Evolutionary conservation across 2,888 invertebrate genomes (phyloP).

Genomic region (Diarsia dahlii): DNA sequence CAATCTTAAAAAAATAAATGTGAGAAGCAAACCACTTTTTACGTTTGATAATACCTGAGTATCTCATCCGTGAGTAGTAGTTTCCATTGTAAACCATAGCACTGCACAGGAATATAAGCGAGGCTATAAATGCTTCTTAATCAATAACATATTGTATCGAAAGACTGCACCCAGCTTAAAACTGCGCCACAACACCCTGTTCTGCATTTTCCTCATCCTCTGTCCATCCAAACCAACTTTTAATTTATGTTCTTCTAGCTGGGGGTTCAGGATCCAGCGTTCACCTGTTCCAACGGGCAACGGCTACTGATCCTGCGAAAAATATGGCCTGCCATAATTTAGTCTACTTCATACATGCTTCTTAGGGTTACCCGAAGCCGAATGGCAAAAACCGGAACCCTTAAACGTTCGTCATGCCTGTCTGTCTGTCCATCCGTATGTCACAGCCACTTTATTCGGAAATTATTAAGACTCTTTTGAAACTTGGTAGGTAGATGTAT

Average conservation of each 20-base stretch:
- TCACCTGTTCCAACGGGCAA: background rate
- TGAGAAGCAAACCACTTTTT: background rate
- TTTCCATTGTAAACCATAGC: background rate
- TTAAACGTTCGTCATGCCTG: too few relatives aligned
- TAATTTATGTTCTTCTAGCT: background rate
- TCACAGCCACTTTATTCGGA: too few relatives aligned
- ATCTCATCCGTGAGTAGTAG: background rate
- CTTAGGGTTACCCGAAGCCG: too few relatives aligned
- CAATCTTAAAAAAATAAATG: too few relatives aligned
- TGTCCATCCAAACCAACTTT: background rate
- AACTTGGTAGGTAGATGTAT: too few relatives aligned
- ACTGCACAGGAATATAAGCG: background rate
- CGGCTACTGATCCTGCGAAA: too few relatives aligned
- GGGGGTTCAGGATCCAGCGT: background rate
- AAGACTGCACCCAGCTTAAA: background rate
- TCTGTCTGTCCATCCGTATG: too few relatives aligned
- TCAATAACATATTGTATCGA: background rate
- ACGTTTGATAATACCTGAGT: background rate
- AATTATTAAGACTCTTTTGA: too few relatives aligned
- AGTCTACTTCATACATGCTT: too few relatives aligned
- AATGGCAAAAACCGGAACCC: too few relatives aligned
- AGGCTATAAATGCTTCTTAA: background rate
- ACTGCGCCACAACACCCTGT: background rate
- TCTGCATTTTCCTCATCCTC: background rate
- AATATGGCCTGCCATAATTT: too few relatives aligned